Evolutionary conservation across 2,797 vertebrate genomes (phyloP).

Genomic region (Anguilla obscura): DNA sequence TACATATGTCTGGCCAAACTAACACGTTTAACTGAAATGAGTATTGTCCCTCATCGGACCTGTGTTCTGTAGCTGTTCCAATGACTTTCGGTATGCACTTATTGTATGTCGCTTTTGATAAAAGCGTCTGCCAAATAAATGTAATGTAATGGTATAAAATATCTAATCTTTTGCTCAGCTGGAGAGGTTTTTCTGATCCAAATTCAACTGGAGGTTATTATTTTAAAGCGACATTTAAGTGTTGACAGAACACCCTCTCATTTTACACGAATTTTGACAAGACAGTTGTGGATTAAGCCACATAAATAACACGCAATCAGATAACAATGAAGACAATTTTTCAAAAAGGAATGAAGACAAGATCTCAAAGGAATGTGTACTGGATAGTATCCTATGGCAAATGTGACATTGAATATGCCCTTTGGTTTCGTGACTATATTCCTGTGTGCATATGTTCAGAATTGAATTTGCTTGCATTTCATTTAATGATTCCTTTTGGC

Average conservation of each 20-base stretch:
- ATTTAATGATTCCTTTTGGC: neutral
- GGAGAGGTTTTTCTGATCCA: no score
- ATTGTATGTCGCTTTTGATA: no score
- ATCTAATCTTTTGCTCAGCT: no score
- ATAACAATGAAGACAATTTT: neutral
- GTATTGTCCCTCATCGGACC: no score
- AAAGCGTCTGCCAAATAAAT: no score
- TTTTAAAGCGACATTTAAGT: neutral
- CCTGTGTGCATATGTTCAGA: neutral
- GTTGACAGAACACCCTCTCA: neutral
- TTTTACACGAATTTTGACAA: neutral
- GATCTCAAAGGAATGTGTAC: neutral
- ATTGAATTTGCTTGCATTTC: neutral
- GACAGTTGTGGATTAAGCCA: neutral
- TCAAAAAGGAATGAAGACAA: neutral
- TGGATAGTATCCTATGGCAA: neutral
- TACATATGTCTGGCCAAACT: no score
- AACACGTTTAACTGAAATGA: no score
- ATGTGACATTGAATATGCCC: neutral
- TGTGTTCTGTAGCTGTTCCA: no score
- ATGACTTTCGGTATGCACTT: no score
- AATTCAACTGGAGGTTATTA: neutral
- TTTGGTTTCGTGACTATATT: neutral
- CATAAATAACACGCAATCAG: neutral
- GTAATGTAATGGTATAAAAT: no score